Conservation (phyloP, 2,888 invertebrate species). For the Limnephilus rhombicus region DNA sequence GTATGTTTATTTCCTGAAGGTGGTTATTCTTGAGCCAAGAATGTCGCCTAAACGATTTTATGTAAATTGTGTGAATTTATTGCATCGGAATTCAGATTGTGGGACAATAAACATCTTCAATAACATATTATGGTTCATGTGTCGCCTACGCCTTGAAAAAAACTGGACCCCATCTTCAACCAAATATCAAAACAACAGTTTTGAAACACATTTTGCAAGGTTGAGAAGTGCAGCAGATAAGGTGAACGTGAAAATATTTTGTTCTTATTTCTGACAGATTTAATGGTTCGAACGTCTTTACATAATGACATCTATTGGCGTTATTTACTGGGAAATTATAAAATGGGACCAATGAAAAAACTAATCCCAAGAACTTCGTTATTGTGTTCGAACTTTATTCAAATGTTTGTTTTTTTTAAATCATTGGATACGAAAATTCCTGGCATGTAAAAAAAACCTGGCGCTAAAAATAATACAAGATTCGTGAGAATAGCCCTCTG, state of each 20-base stretch:
- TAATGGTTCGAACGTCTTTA: not conserved
- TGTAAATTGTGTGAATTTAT: conserved; percentile 47
- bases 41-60: conserved; percentile 38
- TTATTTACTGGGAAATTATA: not conserved
- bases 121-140: conserved; percentile 19
- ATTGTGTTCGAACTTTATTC: too few species aligned
- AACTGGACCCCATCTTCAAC: conserved; percentile 27
- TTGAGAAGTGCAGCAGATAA: not conserved
- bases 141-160: conserved; percentile 28
- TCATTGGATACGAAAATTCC: not conserved
- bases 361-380: not conserved
- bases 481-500: not conserved
- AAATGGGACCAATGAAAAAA: not conserved
- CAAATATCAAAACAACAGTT: conserved; percentile 13
- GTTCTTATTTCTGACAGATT: not conserved
- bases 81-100: conserved; percentile 24
- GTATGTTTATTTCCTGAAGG: not conserved
- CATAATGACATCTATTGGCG: not conserved
- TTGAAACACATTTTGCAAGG: not conserved
- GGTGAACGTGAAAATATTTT: not conserved
- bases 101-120: conserved; percentile 39
- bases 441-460: not conserved
- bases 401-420: not conserved
- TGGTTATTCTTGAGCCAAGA: conserved; percentile 31
- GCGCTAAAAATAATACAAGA: not conserved